A percentile compares a stretch with the other conserved stretches of the same genome.
These are phyloP conservation scores for Tetramorium simillimum DNA, from an alignment of 1,140 invertebrate genomes.

Conservation along the genomic window DNA sequence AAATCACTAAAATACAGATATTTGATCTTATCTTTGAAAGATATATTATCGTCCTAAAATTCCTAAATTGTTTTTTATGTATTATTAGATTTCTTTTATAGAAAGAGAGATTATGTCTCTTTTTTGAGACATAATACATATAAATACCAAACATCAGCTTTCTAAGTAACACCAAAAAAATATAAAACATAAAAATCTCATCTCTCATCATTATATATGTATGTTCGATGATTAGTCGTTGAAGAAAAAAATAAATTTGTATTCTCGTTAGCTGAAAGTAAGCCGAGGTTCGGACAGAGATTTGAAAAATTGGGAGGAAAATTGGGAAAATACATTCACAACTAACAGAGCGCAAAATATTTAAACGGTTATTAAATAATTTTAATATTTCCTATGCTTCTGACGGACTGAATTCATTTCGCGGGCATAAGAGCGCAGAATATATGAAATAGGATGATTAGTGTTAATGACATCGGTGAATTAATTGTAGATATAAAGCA, in stretches of 20 bases:
- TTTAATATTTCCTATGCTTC: slow-evolving; percentile 1
- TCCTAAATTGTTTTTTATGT: too few relatives aligned
- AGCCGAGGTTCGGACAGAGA: too few relatives aligned
- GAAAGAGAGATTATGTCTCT: too few relatives aligned
- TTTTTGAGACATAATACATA: too few relatives aligned
- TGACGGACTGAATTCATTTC: not conserved
- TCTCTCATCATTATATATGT: too few relatives aligned
- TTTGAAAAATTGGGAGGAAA: not conserved
- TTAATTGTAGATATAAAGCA: slow-evolving; percentile 11
- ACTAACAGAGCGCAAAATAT: not conserved
- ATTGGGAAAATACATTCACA: not conserved
- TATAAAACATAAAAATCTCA: too few relatives aligned
- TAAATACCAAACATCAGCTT: too few relatives aligned
- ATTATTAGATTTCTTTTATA: too few relatives aligned
- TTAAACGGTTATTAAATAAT: not conserved
- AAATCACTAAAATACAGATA: too few relatives aligned
- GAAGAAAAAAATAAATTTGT: not conserved
- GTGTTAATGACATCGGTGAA: slow-evolving; percentile 19
- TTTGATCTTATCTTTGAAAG: too few relatives aligned
- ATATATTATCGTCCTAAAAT: too few relatives aligned
- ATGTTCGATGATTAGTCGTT: not conserved
- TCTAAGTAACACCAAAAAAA: too few relatives aligned
- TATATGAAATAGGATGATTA: slow-evolving; percentile 18
- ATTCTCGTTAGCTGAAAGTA: not conserved
- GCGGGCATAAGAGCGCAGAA: not conserved